phyloP scores from a whole-genome alignment of 2,888 invertebrate genomes.

The Antheraea assamensis region DNA sequence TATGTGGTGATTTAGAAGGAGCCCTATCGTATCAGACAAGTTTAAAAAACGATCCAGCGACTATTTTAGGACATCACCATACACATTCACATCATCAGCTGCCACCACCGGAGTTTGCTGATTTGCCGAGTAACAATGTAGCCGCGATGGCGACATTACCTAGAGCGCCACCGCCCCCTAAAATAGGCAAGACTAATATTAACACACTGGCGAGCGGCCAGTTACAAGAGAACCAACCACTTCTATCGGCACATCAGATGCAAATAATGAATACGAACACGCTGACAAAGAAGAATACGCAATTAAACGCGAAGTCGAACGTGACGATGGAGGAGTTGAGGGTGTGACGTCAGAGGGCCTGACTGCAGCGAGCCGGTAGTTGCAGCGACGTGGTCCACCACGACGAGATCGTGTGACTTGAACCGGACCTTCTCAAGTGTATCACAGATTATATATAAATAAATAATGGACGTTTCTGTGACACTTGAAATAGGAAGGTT shows the following conservation, averaged over 20 bases:
- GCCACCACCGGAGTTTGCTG: slow-evolving; percentile 92
- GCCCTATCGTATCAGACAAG: slow-evolving; percentile 77
- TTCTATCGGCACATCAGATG: slow-evolving; percentile 89
- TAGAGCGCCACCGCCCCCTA: slow-evolving; percentile 89
- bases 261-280: slow-evolving; percentile 90
- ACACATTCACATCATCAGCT: slow-evolving; percentile 89
- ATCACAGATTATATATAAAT: slow-evolving; percentile 71
- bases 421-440: slow-evolving; percentile 79
- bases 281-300: slow-evolving; percentile 88
- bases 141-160: slow-evolving; percentile 83
- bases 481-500: slow-evolving; percentile 45
- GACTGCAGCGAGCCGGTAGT: slow-evolving; percentile 81
- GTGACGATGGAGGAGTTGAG: slow-evolving; percentile 90
- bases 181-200: slow-evolving; percentile 84
- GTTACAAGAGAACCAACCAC: slow-evolving; percentile 85
- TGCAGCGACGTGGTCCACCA: slow-evolving; percentile 78
- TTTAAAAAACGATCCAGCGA: slow-evolving; percentile 86
- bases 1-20: slow-evolving; percentile 91
- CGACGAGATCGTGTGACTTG: slow-evolving; percentile 80
- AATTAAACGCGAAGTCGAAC: slow-evolving; percentile 83
- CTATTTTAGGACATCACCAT: slow-evolving; percentile 89
- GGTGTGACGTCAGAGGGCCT: slow-evolving; percentile 88
- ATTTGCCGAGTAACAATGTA: slow-evolving; percentile 87
- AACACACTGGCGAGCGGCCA: slow-evolving; percentile 83
- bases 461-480: slow-evolving; percentile 34